A percentile compares a stretch with the other conserved stretches of the same genome.
These are phyloP conservation scores for Aleadryas rufinucha DNA, from an alignment of 2,113 vertebrate species.

Conservation along the genomic window DNA sequence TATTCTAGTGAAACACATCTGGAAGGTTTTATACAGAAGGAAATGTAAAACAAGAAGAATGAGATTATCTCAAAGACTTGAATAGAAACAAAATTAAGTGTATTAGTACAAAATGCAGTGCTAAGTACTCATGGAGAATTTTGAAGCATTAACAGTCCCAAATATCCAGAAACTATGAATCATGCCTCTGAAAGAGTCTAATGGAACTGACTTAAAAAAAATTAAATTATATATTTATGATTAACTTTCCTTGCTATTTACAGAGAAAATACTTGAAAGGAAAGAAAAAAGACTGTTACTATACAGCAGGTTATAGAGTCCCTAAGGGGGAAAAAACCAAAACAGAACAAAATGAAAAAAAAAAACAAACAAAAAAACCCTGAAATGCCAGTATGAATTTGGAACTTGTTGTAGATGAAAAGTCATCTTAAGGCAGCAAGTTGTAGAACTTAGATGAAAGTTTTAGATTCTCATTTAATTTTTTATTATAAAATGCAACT, in stretches of 20 bases:
- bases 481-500: not conserved
- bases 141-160: not conserved
- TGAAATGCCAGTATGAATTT: not conserved
- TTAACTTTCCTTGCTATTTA: not conserved
- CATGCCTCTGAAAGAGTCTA: not conserved
- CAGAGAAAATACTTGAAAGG: not conserved
- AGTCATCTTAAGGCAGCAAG: not conserved
- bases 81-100: not conserved
- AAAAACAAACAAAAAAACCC: not conserved
- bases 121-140: not conserved
- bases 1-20: not conserved
- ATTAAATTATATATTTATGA: not conserved
- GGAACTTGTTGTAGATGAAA: not conserved
- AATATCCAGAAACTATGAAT: not conserved
- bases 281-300: not conserved
- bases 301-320: not conserved
- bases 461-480: not conserved
- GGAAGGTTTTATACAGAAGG: not conserved
- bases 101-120: not conserved
- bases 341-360: not conserved
- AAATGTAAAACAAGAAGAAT: not conserved
- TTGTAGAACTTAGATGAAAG: not conserved
- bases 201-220: not conserved
- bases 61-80: not conserved
- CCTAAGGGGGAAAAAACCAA: accelerated